Base-by-base conservation (phyloP, 2,797 vertebrate species). In the Otus scops region DNA sequence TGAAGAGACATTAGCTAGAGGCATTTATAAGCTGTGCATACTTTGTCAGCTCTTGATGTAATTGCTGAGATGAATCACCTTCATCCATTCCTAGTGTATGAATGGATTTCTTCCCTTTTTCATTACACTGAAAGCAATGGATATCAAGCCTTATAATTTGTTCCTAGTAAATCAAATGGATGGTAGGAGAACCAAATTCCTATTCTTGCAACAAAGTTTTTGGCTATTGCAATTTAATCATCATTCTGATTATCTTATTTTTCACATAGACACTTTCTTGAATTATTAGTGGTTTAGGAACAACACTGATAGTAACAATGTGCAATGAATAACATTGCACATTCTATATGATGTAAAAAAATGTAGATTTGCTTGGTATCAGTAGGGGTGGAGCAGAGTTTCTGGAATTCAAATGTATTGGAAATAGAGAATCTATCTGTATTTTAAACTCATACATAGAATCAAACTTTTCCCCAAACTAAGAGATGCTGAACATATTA, bases 81-180 rank as follows among this genome's bases (percentile, higher is more conserved):
- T 76, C 87, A 63, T 51, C 69, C 38, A 4, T 88, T 85, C 83
- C 56, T 94, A 64, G 61, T 84, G 34, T 90, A 85, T 77, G 75
- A 95, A 92, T 91, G 85, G 70, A 91, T 95, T 95, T 93, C 13
- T 80, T 87, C 84, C 76, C 89, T 96, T 98, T 97, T 92, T 77
- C 60, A 48, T 92, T 95, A 71, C 77, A 95, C 74, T 83, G 73
- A 96, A 67, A 65, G n/a, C 51, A 89, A 70, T 1, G 0, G 32
- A 22, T 73, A 82, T 41, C 27, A 89, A 82, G 27, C 30, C 7
- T 69, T 87, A 24, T 39, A 27, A 34, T 48, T 76, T 59, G 14
- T 56, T 89, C 32, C 23, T 67, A 13, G 9, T 70, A 74, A 70
- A 45, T 56, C 10, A 63, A 30, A 47, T 19, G 23, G 27, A 43